Conservation (phyloP, 92 coral and sea anemone species). For the Pocillopora grandis region DNA sequence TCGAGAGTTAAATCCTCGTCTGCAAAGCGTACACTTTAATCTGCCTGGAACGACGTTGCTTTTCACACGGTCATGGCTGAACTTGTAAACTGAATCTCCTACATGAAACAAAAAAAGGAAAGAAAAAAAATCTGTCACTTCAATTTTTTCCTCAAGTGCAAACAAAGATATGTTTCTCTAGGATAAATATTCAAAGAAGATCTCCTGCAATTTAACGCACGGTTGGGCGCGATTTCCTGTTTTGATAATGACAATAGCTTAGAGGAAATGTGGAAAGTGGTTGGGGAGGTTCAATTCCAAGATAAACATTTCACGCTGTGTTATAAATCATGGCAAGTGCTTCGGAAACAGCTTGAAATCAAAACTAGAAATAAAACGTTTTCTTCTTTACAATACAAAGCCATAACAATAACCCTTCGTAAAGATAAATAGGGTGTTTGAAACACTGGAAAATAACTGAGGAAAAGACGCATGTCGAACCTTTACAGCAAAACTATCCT, state of each 20-base stretch:
- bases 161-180: conserved; percentile 33
- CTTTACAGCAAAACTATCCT: neutral
- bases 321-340: conserved; percentile 29
- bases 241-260: conserved; percentile 13
- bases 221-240: conserved; percentile 55
- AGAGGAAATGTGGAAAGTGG: conserved; percentile 46
- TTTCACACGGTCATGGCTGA: conserved; percentile 64
- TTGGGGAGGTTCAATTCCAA: conserved; percentile 31
- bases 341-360: conserved; percentile 38
- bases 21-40: conserved; percentile 93
- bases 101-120: conserved; percentile 19
- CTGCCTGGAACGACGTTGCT: conserved; percentile 73
- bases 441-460: neutral
- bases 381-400: conserved; percentile 5
- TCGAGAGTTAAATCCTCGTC: conserved; percentile 96
- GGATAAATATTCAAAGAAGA: conserved; percentile 28
- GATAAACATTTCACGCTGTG: conserved; percentile 51
- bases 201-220: conserved; percentile 25
- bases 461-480: neutral
- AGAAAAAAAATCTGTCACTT: conserved; percentile 11
- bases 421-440: neutral
- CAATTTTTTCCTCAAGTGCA: conserved; percentile 3
- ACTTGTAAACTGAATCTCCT: conserved; percentile 78
- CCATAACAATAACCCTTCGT: conserved; percentile 17
- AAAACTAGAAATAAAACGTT: conserved; percentile 21